These are phyloP conservation scores for Ditylenchus dipsaci DNA, from an alignment of 1,140 invertebrate species.

Conservation along the genomic window DNA sequence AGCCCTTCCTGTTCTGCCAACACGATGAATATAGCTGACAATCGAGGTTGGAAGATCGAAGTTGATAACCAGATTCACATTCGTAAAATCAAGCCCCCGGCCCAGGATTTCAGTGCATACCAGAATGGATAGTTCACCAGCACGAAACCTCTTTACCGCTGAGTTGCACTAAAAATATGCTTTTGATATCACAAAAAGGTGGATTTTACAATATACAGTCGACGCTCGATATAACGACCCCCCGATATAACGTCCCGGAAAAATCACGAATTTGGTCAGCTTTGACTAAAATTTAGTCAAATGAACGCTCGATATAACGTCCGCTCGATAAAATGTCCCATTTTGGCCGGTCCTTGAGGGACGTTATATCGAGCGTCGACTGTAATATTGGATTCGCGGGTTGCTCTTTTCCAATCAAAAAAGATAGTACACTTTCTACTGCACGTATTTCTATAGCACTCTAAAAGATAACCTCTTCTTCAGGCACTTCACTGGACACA, in stretches of 20 bases:
- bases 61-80: slow-evolving; percentile 91
- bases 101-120: slow-evolving; percentile 96
- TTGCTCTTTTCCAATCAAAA: not conserved
- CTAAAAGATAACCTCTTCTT: slow-evolving; percentile 68
- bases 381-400: no score
- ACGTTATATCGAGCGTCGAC: no score
- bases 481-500: slow-evolving; percentile 84
- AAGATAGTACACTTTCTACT: not conserved
- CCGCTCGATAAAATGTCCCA: no score
- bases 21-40: slow-evolving; percentile 88
- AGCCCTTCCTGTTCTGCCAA: slow-evolving; percentile 86
- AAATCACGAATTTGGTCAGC: no score
- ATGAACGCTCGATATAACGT: no score
- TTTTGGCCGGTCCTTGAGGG: no score
- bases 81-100: slow-evolving; percentile 93
- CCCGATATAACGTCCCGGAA: no score
- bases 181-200: no score
- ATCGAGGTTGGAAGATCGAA: slow-evolving; percentile 90
- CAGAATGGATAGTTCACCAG: slow-evolving; percentile 87
- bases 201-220: no score
- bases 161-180: slow-evolving; percentile 72
- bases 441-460: not conserved
- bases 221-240: no score
- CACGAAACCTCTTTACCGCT: slow-evolving; percentile 78
- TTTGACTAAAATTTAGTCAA: no score